These are phyloP conservation scores for Lophius piscatorius DNA, from an alignment of 2,113 vertebrate species.

Conservation along the genomic window DNA sequence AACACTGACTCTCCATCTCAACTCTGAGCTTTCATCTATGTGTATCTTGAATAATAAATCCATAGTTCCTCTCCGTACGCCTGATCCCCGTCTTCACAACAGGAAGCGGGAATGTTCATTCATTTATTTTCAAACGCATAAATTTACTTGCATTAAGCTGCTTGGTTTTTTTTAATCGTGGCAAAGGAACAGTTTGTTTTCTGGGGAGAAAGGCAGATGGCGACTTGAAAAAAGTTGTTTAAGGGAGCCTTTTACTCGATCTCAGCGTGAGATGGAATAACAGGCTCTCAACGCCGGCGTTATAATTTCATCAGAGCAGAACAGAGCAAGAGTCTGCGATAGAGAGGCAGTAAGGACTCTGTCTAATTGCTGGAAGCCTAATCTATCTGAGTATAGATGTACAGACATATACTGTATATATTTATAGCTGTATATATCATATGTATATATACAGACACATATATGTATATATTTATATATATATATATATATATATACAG, in stretches of 20 bases:
- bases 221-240: conserved; percentile 23
- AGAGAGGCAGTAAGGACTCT: conserved; percentile 48
- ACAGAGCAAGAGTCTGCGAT: conserved; percentile 15
- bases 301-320: conserved; percentile 55
- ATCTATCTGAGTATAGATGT: conserved; percentile 54
- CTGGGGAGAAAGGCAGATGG: conserved; percentile 31
- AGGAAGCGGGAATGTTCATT: background rate
- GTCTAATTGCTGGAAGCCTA: conserved; percentile 43
- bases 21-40: too few relatives aligned
- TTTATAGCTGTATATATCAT: too few relatives aligned
- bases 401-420: too few relatives aligned
- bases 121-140: conserved; percentile 51
- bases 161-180: conserved; percentile 38
- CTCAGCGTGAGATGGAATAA: too few relatives aligned
- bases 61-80: conserved; percentile 10
- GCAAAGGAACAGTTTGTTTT: conserved; percentile 8
- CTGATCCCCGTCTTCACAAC: background rate
- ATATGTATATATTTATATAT: too few relatives aligned
- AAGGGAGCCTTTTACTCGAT: conserved; percentile 46
- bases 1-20: too few relatives aligned
- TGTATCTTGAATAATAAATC: conserved; percentile 41
- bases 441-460: too few relatives aligned
- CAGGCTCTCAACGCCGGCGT: conserved; percentile 35
- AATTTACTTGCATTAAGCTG: conserved; percentile 16
- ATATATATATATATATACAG: too few relatives aligned